Conservation (phyloP, 1,140 invertebrate species). For the Drosophila pallidifrons region DNA sequence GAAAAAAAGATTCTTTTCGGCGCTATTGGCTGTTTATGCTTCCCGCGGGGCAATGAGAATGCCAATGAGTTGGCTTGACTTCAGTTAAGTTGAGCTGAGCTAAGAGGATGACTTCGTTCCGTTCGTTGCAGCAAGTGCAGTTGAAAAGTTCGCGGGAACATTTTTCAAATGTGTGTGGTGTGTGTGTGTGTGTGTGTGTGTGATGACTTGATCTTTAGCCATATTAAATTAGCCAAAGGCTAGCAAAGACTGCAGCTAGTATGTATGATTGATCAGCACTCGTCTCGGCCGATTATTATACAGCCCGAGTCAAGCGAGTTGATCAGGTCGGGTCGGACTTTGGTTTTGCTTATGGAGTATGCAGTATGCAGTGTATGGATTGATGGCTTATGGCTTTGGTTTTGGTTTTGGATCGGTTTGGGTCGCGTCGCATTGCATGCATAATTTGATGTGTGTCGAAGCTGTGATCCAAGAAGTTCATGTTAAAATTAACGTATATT, state of each 20-base stretch:
- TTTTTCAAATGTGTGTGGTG: constrained; percentile 40
- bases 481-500: constrained; percentile 49
- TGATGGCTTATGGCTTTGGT: background rate
- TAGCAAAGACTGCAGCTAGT: constrained; percentile 50
- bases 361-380: too few species aligned
- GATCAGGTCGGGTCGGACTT: constrained; percentile 62
- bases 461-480: constrained; percentile 43
- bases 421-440: constrained; percentile 69
- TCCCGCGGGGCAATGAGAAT: constrained; percentile 28
- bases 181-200: constrained; percentile 48
- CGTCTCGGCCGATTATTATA: constrained; percentile 66
- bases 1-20: constrained; percentile 24
- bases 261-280: constrained; percentile 78
- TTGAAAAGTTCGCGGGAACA: constrained; percentile 76
- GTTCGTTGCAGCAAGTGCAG: constrained; percentile 61
- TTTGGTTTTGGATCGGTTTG: constrained; percentile 55
- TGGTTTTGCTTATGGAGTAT: constrained; percentile 21
- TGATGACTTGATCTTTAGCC: constrained; percentile 72
- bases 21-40: constrained; percentile 56
- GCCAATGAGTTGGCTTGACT: constrained; percentile 25
- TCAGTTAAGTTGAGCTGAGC: constrained; percentile 4
- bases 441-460: constrained; percentile 81
- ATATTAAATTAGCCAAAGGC: constrained; percentile 82
- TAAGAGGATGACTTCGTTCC: constrained; percentile 31
- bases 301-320: constrained; percentile 60